These are phyloP conservation scores for Drosophila sproati DNA, from an alignment of 1,140 invertebrate genomes.

Conservation along the genomic window DNA sequence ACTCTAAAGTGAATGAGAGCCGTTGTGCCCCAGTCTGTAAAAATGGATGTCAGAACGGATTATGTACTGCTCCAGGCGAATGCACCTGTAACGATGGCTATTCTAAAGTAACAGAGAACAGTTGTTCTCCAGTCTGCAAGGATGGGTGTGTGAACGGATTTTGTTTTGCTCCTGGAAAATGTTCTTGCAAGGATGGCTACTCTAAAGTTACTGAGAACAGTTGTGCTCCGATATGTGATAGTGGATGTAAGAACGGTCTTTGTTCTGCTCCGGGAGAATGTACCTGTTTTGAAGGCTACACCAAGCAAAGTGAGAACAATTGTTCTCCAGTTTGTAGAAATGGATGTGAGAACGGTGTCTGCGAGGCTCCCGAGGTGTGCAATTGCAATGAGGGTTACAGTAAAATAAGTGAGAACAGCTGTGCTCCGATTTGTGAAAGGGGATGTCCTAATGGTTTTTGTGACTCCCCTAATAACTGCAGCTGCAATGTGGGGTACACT, in stretches of 20 bases:
- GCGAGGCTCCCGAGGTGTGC: not conserved
- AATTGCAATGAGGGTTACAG: constrained; percentile 32
- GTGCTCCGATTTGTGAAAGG: too few species aligned
- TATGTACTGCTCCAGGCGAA: constrained; percentile 7
- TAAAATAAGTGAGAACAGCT: not conserved
- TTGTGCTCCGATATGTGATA: constrained; percentile 10
- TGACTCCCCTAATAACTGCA: constrained; percentile 11
- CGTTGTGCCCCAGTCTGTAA: constrained; percentile 10
- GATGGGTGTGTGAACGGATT: constrained; percentile 20
- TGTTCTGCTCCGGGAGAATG: constrained; percentile 8
- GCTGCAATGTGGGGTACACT: constrained; percentile 19
- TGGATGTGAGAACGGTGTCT: not conserved
- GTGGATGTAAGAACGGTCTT: constrained; percentile 8
- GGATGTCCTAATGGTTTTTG: constrained; percentile 1
- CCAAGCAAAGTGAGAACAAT: not conserved
- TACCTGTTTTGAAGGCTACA: constrained; percentile 10
- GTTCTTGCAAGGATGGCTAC: constrained; percentile 12
- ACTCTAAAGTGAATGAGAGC: not conserved
- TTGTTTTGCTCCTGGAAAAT: constrained; percentile 1
- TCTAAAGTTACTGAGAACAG: not conserved
- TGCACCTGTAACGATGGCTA: constrained; percentile 19
- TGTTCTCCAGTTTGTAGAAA: not conserved
- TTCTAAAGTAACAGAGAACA: constrained; percentile 4
- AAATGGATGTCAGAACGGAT: constrained; percentile 10
- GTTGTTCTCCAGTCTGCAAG: constrained; percentile 3